These are phyloP conservation scores for Andrena dorsata DNA, from an alignment of 2,888 invertebrate species.

Conservation along the genomic window DNA sequence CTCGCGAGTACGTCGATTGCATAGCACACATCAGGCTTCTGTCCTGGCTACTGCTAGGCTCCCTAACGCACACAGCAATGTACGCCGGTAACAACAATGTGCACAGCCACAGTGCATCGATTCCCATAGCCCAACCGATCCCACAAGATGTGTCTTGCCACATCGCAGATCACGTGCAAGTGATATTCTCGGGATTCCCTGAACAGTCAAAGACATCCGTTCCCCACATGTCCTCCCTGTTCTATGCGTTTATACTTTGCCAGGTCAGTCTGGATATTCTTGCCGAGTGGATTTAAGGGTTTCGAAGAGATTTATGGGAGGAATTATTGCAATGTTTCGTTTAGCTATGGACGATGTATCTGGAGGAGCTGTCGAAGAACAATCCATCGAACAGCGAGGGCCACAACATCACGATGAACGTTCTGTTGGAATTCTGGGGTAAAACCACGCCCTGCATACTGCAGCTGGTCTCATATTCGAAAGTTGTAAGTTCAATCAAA, in stretches of 20 bases:
- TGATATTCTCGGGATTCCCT: slow-evolving; percentile 98
- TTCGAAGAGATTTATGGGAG: neutral
- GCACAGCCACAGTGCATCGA: slow-evolving; percentile 80
- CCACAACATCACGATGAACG: slow-evolving; percentile 91
- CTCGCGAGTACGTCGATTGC: slow-evolving; percentile 97
- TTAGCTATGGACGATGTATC: slow-evolving; percentile 98
- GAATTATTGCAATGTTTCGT: slow-evolving; percentile 33
- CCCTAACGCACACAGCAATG: slow-evolving; percentile 91
- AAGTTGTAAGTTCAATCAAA: slow-evolving; percentile 89
- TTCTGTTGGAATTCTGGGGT: slow-evolving; percentile 99
- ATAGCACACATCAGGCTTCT: slow-evolving; percentile 96
- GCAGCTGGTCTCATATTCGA: slow-evolving; percentile 96
- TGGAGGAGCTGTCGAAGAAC: slow-evolving; percentile 93
- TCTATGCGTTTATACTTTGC: slow-evolving; percentile 98
- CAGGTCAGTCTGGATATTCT: slow-evolving; percentile 87
- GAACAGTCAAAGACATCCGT: slow-evolving; percentile 97
- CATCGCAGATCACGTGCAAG: slow-evolving; percentile 98
- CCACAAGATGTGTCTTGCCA: slow-evolving; percentile 98
- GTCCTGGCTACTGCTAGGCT: slow-evolving; percentile 98
- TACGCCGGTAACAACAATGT: slow-evolving; percentile 83
- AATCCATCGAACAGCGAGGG: slow-evolving; percentile 90
- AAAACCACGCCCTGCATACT: slow-evolving; percentile 98
- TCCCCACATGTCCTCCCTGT: slow-evolving; percentile 97
- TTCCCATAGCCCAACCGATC: slow-evolving; percentile 91
- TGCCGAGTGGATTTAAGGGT: neutral